A percentile compares a stretch with the other conserved stretches of the same genome.
Conservation (phyloP, 2,888 invertebrate species). For the Alentia gelatinosa region DNA sequence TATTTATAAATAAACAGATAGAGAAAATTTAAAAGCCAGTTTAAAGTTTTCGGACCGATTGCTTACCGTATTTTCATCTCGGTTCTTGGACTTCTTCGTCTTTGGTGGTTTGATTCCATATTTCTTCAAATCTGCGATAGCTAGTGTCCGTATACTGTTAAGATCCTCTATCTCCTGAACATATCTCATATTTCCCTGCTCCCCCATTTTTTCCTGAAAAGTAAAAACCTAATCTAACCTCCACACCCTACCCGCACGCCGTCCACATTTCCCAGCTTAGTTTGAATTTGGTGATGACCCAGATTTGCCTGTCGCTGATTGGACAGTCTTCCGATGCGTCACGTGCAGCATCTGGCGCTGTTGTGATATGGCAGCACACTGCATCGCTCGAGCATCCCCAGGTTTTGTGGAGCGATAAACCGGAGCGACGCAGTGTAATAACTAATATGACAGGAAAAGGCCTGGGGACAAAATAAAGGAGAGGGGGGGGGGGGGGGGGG, state of each 20-base stretch:
- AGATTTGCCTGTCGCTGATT: neutral
- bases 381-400: too few relatives aligned
- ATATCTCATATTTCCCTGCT: conserved; percentile 67
- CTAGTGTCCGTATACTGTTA: conserved; percentile 70
- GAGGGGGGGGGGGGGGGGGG: too few relatives aligned
- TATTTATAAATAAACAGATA: neutral
- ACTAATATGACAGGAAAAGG: too few relatives aligned
- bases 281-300: neutral
- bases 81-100: conserved; percentile 71
- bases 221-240: neutral
- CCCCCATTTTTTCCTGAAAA: neutral
- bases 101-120: conserved; percentile 77
- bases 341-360: neutral
- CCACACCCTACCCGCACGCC: neutral
- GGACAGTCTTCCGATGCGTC: neutral
- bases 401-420: too few relatives aligned
- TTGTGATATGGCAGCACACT: too few relatives aligned
- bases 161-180: conserved; percentile 72
- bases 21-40: neutral
- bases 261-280: neutral
- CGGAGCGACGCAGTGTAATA: too few relatives aligned
- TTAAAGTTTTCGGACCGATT: neutral
- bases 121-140: conserved; percentile 75
- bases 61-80: conserved; percentile 48
- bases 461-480: too few relatives aligned